phyloP scores from a whole-genome alignment of 2,888 invertebrate species.

The Agelastica alni region DNA sequence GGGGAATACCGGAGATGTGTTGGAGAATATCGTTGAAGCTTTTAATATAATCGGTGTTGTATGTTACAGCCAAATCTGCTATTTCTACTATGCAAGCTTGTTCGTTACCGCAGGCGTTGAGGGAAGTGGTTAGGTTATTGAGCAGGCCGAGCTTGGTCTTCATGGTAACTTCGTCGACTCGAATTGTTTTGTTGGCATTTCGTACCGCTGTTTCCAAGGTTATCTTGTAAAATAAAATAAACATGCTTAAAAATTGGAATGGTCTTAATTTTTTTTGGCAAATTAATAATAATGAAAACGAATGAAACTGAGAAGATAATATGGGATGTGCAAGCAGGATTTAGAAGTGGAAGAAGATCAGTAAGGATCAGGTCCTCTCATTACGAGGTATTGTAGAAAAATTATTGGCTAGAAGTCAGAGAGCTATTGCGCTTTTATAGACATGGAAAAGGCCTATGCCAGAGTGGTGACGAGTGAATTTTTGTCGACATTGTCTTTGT shows the following conservation, averaged over 20 bases:
- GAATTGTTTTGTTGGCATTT: background rate
- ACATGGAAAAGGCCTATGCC: too few species aligned
- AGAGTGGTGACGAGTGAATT: too few species aligned
- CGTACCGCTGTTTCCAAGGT: background rate
- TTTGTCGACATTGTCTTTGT: too few species aligned
- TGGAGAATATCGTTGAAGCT: background rate
- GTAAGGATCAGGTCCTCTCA: too few species aligned
- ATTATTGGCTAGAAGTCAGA: too few species aligned
- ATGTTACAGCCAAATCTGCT: background rate
- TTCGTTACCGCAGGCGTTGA: background rate
- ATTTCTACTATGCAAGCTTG: conserved; percentile 7
- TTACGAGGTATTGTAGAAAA: too few species aligned
- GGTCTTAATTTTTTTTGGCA: background rate
- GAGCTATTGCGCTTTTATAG: too few species aligned
- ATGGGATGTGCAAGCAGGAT: too few species aligned
- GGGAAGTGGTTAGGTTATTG: background rate
- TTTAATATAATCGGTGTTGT: background rate
- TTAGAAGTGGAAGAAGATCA: too few species aligned
- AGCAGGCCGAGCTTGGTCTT: background rate
- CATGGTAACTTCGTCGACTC: background rate
- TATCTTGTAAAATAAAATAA: conserved; percentile 3
- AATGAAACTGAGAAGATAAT: too few species aligned
- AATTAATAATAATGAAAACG: too few species aligned
- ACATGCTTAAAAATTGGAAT: background rate
- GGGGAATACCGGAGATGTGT: background rate